Evolutionary conservation across 53 echinoderm and acorn worm genomes (phyloP).

Genomic region (Arbacia lixula): DNA sequence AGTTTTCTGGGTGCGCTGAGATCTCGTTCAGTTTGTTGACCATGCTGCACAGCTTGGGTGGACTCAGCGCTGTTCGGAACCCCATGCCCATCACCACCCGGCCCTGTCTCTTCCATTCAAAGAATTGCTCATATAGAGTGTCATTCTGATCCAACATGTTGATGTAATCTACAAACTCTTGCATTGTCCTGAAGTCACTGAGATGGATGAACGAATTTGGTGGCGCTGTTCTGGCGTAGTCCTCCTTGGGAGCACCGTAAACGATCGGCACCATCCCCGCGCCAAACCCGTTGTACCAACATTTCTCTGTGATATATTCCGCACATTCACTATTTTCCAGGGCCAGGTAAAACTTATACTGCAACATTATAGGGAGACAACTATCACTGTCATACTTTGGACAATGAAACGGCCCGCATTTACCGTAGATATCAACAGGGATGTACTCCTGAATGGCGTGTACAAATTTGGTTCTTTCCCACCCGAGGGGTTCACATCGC

Average conservation of each 20-base stretch:
- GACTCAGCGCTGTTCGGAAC: slow-evolving; percentile 61
- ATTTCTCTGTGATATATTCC: slow-evolving; percentile 72
- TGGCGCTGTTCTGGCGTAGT: slow-evolving; percentile 65
- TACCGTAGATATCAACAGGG: slow-evolving; percentile 63
- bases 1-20: slow-evolving; percentile 54
- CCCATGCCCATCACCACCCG: slow-evolving; percentile 55
- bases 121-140: slow-evolving; percentile 59
- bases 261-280: slow-evolving; percentile 62
- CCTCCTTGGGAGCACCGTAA: slow-evolving; percentile 65
- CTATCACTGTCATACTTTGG: slow-evolving; percentile 51
- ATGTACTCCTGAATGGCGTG: slow-evolving; percentile 52
- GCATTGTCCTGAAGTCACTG: slow-evolving; percentile 62
- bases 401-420: slow-evolving; percentile 70
- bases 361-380: slow-evolving; percentile 33
- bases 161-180: slow-evolving; percentile 69
- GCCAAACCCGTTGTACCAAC: slow-evolving; percentile 63
- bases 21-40: slow-evolving; percentile 49
- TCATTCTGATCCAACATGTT: slow-evolving; percentile 57
- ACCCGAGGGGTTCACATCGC: slow-evolving; percentile 68
- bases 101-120: slow-evolving; percentile 57
- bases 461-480: slow-evolving; percentile 69
- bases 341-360: slow-evolving; percentile 70
- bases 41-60: slow-evolving; percentile 58
- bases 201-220: slow-evolving; percentile 72
- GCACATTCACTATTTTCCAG: slow-evolving; percentile 70